Conservation (phyloP, 1,140 invertebrate species). For the Hylaeus anthracinus region DNA sequence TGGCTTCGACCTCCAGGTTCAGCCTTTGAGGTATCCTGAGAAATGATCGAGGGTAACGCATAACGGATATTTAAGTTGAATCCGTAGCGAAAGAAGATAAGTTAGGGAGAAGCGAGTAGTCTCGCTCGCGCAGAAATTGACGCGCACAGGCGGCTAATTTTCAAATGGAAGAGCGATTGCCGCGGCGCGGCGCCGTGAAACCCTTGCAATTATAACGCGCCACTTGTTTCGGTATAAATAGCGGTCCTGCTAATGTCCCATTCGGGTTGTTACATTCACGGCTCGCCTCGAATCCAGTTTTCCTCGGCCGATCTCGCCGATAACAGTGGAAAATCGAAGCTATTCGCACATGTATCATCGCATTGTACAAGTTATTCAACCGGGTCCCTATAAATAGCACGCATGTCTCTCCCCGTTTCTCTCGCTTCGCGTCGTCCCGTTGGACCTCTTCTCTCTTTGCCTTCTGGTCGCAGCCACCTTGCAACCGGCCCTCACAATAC, state of each 20-base stretch:
- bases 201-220: not conserved
- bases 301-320: not conserved
- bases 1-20: no score
- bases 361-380: slow-evolving; percentile 49
- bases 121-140: not conserved
- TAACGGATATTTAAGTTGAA: no score
- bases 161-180: slow-evolving; percentile 4
- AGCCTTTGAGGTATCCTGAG: no score
- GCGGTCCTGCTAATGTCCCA: not conserved
- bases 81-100: no score
- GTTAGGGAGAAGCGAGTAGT: no score
- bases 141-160: not conserved
- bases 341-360: not conserved
- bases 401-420: not conserved
- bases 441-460: not conserved
- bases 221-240: not conserved
- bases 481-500: slow-evolving; percentile 15
- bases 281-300: not conserved
- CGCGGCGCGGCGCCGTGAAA: not conserved
- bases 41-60: no score
- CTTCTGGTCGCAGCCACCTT: slow-evolving; percentile 7
- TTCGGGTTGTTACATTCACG: not conserved
- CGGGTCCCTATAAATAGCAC: slow-evolving; percentile 58
- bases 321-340: not conserved
- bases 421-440: not conserved